These are phyloP conservation scores for Caenorhabditis becei DNA, from an alignment of 2,888 invertebrate genomes.

Conservation along the genomic window DNA sequence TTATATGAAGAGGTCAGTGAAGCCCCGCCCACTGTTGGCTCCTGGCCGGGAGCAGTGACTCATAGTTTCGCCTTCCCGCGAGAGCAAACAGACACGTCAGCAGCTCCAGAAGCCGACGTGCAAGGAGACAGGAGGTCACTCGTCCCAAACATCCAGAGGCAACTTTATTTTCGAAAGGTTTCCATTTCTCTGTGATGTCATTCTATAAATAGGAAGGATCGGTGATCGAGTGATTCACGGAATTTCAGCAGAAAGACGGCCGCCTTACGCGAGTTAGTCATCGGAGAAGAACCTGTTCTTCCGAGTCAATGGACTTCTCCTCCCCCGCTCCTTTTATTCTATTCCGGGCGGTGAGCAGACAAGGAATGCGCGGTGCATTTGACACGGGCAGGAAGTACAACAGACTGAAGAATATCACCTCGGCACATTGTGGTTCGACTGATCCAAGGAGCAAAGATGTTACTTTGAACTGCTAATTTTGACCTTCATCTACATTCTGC, in stretches of 20 bases:
- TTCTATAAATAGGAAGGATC: slow-evolving; percentile 11
- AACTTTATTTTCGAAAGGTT: slow-evolving; percentile 10
- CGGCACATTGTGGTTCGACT: not conserved
- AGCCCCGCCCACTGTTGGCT: slow-evolving; percentile 18
- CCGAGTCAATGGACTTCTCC: not conserved
- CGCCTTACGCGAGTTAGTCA: not conserved
- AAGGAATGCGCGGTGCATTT: not conserved
- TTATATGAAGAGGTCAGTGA: slow-evolving; percentile 6
- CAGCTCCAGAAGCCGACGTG: not conserved
- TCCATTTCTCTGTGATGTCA: not conserved
- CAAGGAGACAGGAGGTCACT: not conserved
- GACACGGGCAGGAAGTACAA: not conserved
- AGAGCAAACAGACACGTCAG: not conserved
- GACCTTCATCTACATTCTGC: not conserved
- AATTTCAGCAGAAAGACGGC: not conserved
- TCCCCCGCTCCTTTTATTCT: not conserved
- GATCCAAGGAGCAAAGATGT: not conserved
- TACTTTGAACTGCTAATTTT: slow-evolving; percentile 5
- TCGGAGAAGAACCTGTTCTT: slow-evolving; percentile 4
- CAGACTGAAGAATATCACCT: not conserved
- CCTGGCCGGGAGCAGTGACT: not conserved
- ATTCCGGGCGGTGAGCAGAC: not conserved
- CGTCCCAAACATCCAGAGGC: slow-evolving; percentile 1
- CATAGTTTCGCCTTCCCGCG: not conserved
- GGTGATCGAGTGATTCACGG: not conserved